Percentiles rank a stretch among this genome's conserved stretches.
phyloP scores from a whole-genome alignment of 92 coral and sea anemone genomes.

The Palythoa grandiflora region DNA sequence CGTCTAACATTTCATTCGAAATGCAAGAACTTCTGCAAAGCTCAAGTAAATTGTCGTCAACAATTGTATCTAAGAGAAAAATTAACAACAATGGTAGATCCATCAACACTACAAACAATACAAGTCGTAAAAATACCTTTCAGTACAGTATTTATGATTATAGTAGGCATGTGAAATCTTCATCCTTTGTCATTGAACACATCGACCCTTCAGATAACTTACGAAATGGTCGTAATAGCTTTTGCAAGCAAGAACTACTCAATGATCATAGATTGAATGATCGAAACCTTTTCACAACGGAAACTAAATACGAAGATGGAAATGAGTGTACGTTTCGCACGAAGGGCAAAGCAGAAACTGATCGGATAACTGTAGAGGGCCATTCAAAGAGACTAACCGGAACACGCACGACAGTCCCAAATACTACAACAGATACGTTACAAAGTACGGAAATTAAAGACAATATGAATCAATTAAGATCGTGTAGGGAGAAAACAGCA shows the following conservation, averaged over 20 bases:
- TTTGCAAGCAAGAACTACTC: neutral
- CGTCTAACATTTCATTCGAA: neutral
- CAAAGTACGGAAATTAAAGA: neutral
- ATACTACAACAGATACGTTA: neutral
- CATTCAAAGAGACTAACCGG: neutral
- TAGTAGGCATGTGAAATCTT: slow-evolving; percentile 40
- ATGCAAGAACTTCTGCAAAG: neutral
- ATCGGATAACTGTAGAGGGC: neutral
- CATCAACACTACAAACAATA: neutral
- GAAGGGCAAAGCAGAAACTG: neutral
- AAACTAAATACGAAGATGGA: neutral
- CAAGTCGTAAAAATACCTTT: neutral
- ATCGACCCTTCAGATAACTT: neutral
- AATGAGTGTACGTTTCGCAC: neutral
- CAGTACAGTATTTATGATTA: slow-evolving; percentile 31
- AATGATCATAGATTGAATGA: neutral
- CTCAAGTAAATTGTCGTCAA: neutral
- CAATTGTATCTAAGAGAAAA: neutral
- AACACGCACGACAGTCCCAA: neutral
- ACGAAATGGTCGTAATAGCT: neutral
- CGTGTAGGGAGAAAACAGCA: slow-evolving; percentile 12
- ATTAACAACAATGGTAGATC: neutral
- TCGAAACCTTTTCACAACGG: neutral
- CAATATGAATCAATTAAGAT: neutral
- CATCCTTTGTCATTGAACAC: neutral